Conservation (phyloP, 2,113 vertebrate genomes). For the Pandion haliaetus region DNA sequence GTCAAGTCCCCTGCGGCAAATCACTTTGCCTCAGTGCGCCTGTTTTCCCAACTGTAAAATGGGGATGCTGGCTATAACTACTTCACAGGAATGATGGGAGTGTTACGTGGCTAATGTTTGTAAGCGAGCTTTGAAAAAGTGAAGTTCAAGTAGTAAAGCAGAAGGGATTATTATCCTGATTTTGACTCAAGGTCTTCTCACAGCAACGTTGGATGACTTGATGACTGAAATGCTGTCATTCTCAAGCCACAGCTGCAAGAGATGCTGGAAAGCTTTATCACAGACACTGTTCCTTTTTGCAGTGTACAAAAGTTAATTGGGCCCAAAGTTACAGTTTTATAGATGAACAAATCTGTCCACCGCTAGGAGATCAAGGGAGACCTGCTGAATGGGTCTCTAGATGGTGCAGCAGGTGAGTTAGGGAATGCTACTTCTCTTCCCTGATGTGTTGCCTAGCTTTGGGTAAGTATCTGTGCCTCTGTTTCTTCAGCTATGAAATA, state of each 20-base stretch:
- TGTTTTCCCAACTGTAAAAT: constrained; percentile 10
- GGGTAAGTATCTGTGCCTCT: not conserved
- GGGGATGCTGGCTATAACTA: not conserved
- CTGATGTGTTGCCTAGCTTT: not conserved
- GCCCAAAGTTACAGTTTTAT: not conserved
- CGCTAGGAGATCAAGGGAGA: not conserved
- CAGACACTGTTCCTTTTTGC: not conserved
- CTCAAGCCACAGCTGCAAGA: not conserved
- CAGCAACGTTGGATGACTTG: not conserved
- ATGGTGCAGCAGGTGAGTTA: constrained; percentile 56
- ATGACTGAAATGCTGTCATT: not conserved
- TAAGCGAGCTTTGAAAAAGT: not conserved
- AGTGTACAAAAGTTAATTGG: not conserved
- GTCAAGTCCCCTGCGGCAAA: constrained; percentile 14
- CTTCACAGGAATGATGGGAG: not conserved
- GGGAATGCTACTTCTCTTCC: not conserved
- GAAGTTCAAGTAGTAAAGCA: not conserved
- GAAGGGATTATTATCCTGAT: not conserved
- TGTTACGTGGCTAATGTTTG: not conserved
- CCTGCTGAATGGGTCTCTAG: not conserved
- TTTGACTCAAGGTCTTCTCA: not conserved
- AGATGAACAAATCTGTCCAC: not conserved
- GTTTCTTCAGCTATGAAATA: not conserved
- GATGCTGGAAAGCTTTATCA: not conserved
- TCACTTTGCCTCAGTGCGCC: not conserved